Conservation (phyloP, 2,888 invertebrate species). For the Andrena chrysosceles region DNA sequence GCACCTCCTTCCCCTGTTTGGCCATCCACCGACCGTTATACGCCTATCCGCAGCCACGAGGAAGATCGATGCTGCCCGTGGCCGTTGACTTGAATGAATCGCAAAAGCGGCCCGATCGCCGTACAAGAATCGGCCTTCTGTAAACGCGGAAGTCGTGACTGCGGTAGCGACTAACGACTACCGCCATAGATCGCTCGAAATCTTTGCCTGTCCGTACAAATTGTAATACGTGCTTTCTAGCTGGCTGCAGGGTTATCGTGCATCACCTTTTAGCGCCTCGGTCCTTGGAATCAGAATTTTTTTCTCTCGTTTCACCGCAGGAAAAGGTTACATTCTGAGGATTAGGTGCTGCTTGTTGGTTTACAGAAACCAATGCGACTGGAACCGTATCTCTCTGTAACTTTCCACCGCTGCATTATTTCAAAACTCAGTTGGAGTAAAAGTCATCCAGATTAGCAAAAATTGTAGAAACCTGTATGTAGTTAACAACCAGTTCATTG, state of each 20-base stretch:
- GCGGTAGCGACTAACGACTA: constrained; percentile 52
- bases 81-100: constrained; percentile 66
- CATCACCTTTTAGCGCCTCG: background rate
- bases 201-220: constrained; percentile 45
- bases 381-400: too few species aligned
- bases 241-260: background rate
- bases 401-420: too few species aligned
- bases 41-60: constrained; percentile 42
- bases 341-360: too few species aligned
- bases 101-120: constrained; percentile 35
- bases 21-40: constrained; percentile 58
- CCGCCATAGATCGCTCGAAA: constrained; percentile 43
- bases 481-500: too few species aligned
- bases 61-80: constrained; percentile 64
- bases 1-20: constrained; percentile 15
- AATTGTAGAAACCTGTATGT: too few species aligned
- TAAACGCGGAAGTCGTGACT: constrained; percentile 63
- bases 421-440: too few species aligned
- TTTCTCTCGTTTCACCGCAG: background rate
- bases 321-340: background rate
- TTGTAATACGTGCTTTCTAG: constrained; percentile 29
- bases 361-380: too few species aligned
- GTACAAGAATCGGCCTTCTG: constrained; percentile 52
- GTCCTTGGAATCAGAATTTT: background rate
- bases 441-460: too few species aligned